Evolutionary conservation across 2,113 vertebrate genomes (phyloP).

Genomic region (Baryphthengus martii): DNA sequence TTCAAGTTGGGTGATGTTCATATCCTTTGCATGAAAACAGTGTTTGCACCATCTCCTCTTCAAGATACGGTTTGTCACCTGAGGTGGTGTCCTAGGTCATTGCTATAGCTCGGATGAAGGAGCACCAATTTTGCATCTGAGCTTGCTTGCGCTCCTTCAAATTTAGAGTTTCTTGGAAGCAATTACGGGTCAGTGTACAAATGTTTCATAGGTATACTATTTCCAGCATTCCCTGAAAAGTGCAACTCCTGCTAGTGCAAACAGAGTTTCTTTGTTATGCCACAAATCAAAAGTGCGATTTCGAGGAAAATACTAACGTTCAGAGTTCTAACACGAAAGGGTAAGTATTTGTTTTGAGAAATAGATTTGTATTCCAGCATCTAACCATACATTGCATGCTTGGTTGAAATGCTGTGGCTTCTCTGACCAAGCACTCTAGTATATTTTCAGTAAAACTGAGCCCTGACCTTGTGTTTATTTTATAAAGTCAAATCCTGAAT

Average conservation of each 20-base stretch:
- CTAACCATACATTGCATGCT: background rate
- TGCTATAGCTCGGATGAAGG: background rate
- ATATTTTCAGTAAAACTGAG: background rate
- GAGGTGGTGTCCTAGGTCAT: background rate
- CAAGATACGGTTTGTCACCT: background rate
- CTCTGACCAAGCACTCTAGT: background rate
- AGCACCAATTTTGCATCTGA: background rate
- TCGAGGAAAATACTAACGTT: background rate
- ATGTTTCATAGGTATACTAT: background rate
- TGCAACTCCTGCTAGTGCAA: background rate
- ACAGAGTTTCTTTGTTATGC: background rate
- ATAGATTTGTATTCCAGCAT: background rate
- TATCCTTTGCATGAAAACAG: background rate
- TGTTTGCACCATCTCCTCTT: background rate
- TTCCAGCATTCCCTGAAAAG: background rate
- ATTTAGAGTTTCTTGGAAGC: background rate
- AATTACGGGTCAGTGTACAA: background rate
- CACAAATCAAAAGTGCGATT: background rate
- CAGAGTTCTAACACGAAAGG: background rate
- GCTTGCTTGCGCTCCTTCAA: background rate
- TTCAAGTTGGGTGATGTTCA: background rate
- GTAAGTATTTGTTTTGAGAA: background rate
- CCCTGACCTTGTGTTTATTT: fast-evolving
- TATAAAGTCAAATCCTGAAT: background rate
- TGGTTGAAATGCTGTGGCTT: background rate